Evolutionary conservation across 2,888 invertebrate species (phyloP).

Genomic region (Steromphala cineraria): DNA sequence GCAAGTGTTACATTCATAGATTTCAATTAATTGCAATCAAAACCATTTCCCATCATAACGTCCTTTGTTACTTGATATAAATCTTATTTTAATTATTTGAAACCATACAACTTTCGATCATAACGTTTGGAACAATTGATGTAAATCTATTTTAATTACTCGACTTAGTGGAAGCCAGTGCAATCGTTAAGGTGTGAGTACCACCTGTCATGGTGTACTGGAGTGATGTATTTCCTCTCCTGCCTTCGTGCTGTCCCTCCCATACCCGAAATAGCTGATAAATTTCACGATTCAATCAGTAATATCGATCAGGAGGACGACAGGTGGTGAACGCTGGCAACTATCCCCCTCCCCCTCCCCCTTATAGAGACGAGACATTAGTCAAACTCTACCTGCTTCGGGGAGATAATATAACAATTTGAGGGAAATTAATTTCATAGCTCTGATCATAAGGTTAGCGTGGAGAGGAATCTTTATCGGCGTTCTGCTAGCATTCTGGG

Average conservation of each 20-base stretch:
- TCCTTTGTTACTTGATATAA: too few relatives aligned
- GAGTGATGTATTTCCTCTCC: background rate
- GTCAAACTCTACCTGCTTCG: background rate
- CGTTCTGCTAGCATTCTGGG: background rate
- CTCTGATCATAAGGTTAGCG: background rate
- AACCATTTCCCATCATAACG: too few relatives aligned
- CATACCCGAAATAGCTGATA: background rate
- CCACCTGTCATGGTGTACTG: too few relatives aligned
- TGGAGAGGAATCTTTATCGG: background rate
- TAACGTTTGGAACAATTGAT: too few relatives aligned
- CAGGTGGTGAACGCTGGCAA: background rate
- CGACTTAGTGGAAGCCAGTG: too few relatives aligned
- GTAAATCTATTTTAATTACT: too few relatives aligned
- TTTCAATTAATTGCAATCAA: too few relatives aligned
- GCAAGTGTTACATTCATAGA: too few relatives aligned
- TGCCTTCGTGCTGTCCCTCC: background rate
- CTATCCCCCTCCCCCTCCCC: background rate
- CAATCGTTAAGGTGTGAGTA: too few relatives aligned
- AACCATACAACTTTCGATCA: too few relatives aligned
- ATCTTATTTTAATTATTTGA: too few relatives aligned
- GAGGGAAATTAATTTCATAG: background rate
- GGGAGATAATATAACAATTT: conserved; percentile 3
- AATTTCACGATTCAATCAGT: conserved; percentile 2
- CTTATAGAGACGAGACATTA: background rate
- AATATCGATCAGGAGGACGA: background rate